Conservation (phyloP, 1,140 invertebrate species). For the Manduca sexta region DNA sequence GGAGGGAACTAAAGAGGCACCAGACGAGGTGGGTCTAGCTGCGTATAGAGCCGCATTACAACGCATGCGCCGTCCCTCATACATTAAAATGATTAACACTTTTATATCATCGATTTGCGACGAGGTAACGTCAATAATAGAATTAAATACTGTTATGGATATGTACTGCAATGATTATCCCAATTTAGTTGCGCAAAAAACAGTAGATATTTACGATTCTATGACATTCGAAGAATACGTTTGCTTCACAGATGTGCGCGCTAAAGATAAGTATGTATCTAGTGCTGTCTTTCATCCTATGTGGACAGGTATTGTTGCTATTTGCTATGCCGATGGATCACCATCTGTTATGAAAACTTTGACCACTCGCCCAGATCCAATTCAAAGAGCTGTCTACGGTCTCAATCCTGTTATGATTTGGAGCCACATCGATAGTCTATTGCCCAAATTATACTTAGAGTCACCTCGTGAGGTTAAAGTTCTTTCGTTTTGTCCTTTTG, state of each 20-base stretch:
- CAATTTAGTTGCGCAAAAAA: conserved; percentile 64
- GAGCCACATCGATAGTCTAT: conserved; percentile 80
- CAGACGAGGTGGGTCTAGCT: conserved; percentile 41
- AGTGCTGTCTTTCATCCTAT: conserved; percentile 80
- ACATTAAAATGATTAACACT: conserved; percentile 49
- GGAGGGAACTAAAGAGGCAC: conserved; percentile 25
- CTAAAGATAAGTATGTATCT: conserved; percentile 78
- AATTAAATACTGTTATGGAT: conserved; percentile 77
- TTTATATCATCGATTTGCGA: conserved; percentile 31
- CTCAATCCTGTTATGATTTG: conserved; percentile 81
- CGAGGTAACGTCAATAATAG: conserved; percentile 60
- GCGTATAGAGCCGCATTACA: conserved; percentile 42
- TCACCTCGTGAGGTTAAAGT: conserved; percentile 77
- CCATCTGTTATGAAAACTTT: conserved; percentile 53
- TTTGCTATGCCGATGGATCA: conserved; percentile 75
- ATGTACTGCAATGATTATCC: conserved; percentile 79
- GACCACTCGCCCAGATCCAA: conserved; percentile 54
- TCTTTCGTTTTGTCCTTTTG: conserved; percentile 79
- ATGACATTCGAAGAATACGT: conserved; percentile 75
- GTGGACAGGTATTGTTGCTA: conserved; percentile 77
- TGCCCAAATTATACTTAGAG: conserved; percentile 81
- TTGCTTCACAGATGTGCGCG: conserved; percentile 76
- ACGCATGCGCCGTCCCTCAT: conserved; percentile 51
- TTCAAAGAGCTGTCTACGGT: conserved; percentile 70
- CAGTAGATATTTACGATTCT: conserved; percentile 41